Conservation (phyloP, 1,140 invertebrate genomes). For the Drosophila equinoxialis region DNA sequence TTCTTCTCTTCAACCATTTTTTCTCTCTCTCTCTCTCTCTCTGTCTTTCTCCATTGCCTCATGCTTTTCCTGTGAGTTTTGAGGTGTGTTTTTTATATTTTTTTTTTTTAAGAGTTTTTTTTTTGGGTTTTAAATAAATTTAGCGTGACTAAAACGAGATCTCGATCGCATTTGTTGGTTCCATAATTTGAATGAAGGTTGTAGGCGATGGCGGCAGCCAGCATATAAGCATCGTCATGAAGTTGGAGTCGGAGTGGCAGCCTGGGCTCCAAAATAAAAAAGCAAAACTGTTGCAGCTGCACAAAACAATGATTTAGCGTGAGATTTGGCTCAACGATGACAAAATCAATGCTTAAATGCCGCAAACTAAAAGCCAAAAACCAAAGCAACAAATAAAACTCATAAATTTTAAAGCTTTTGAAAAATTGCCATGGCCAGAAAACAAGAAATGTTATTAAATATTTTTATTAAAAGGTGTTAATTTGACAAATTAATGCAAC, state of each 20-base stretch:
- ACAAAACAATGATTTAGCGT: slow-evolving; percentile 68
- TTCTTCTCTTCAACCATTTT: slow-evolving; percentile 30
- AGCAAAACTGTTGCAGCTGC: slow-evolving; percentile 27
- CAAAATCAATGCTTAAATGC: slow-evolving; percentile 36
- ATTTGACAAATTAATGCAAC: slow-evolving; percentile 76
- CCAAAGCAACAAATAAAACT: slow-evolving; percentile 44
- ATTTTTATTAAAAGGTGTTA: slow-evolving; percentile 73
- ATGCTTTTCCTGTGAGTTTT: slow-evolving; percentile 38
- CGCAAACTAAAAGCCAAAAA: slow-evolving; percentile 44
- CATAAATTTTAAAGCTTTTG: slow-evolving; percentile 72
- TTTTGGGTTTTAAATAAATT: slow-evolving; percentile 62
- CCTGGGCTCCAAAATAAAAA: neutral
- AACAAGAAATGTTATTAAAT: slow-evolving; percentile 58
- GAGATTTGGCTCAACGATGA: slow-evolving; percentile 57
- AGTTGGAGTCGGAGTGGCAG: slow-evolving; percentile 27
- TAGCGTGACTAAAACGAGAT: slow-evolving; percentile 80
- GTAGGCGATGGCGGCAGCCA: slow-evolving; percentile 64
- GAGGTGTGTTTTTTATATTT: slow-evolving; percentile 67
- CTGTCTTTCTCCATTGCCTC: slow-evolving; percentile 20
- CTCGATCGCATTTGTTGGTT: slow-evolving; percentile 71
- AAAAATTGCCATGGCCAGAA: slow-evolving; percentile 52
- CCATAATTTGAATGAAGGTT: slow-evolving; percentile 81
- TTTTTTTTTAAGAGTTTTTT: slow-evolving; percentile 37
- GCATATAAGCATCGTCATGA: slow-evolving; percentile 23
- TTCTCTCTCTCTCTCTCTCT: neutral